Evolutionary conservation across 2,797 vertebrate genomes (phyloP), one percentile per base, ranked within the genome.

Genomic region (Lateolabrax maculatus): DNA sequence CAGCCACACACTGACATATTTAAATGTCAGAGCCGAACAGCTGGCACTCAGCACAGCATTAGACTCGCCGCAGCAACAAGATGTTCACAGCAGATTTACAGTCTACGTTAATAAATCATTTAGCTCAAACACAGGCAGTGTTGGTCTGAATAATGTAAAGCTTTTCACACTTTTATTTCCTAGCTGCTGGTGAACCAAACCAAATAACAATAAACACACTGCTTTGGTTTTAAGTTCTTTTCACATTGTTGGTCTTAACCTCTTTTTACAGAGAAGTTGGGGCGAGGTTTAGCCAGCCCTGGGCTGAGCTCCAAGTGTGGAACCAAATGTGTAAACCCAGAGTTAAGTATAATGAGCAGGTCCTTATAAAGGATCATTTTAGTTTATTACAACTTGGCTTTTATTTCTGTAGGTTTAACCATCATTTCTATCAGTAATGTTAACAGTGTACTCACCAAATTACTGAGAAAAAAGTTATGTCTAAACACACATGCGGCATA

Each of bases 1-100:
- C 63, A 60, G 29, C 43, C 36, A 16, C 41, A 71, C 39, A 27
- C 15, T 23, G 57, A 44, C 52, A 36, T 4, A 60, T 76, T 62
- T 29, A 65, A 69, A 60, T 34, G 25, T 85, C 46, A 58, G 52
- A n/a, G 46, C 53, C 3, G 25, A 70, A 49, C 71, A 77, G 61
- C 56, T 83, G 77, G 48, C 29, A 13, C 46, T 65, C 65, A 56
- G 44, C 46, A 41, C 52, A 21, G 25, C 36, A 8, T 58, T 16
- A 61, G 2, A 31, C 23, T 31, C 51, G 44, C 31, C 31, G 39
- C 39, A 55, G 63, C 16, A 37, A 37, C 44, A 51, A 52, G 5
- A 43, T 58, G 34, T 41, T 65, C 31, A n/a, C 58, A 69, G 63
- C 10, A 65, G 23, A 58, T 44, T 34, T 66, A 72, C 49, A 75